Evolutionary conservation across 2,888 invertebrate species (phyloP).

Genomic region (Micropterix aruncella): DNA sequence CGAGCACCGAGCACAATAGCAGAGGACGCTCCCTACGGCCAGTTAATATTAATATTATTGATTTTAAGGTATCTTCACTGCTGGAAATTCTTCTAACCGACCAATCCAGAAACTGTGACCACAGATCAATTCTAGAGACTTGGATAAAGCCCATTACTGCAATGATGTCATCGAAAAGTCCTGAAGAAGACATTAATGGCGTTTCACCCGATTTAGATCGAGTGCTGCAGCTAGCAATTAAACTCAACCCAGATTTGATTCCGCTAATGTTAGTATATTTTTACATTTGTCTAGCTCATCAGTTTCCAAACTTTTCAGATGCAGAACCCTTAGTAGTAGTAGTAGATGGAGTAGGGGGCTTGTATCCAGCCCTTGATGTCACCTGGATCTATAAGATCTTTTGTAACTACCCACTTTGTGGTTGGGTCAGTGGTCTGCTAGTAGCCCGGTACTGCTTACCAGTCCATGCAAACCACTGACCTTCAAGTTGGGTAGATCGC

Average conservation of each 20-base stretch:
- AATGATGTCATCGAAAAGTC: background rate
- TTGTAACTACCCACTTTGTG: no score
- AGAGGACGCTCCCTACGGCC: background rate
- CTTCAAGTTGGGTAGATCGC: no score
- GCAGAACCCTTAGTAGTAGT: no score
- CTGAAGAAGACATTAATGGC: background rate
- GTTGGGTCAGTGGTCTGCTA: no score
- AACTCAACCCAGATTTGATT: conserved; percentile 1
- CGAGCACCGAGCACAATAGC: conserved; percentile 12
- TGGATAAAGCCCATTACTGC: conserved; percentile 29
- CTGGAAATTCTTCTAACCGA: conserved; percentile 38
- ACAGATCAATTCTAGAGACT: conserved; percentile 26
- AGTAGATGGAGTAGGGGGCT: no score
- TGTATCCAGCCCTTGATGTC: no score
- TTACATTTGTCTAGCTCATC: no score
- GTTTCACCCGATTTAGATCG: conserved; percentile 1
- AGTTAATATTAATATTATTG: conserved; percentile 6
- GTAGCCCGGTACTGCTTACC: no score
- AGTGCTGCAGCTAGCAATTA: background rate
- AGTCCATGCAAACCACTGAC: no score
- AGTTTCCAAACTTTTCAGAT: no score
- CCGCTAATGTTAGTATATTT: conserved; percentile 3
- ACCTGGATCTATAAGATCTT: no score
- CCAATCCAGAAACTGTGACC: conserved; percentile 22
- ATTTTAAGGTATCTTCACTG: conserved; percentile 31